phyloP scores from a whole-genome alignment of 2,888 invertebrate species.

The Ophion ventricosus region DNA sequence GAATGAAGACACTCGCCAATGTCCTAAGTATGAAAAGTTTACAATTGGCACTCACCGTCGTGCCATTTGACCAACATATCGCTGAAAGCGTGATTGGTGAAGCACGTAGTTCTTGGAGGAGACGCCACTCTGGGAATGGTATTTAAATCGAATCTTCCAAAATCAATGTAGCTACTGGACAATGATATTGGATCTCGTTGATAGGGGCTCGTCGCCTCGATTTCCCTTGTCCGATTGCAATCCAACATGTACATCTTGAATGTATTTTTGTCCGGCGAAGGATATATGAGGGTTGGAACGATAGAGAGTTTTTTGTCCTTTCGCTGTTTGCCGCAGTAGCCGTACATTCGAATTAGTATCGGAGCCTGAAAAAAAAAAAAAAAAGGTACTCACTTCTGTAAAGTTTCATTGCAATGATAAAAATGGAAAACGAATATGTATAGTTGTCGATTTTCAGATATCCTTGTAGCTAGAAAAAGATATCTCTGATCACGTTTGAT shows the following conservation, averaged over 20 bases:
- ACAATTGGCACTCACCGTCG: slow-evolving; percentile 69
- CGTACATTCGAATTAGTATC: slow-evolving; percentile 76
- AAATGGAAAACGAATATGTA: not conserved
- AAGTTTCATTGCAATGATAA: not conserved
- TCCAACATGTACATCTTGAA: slow-evolving; percentile 79
- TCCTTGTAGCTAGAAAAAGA: no score
- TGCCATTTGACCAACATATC: slow-evolving; percentile 74
- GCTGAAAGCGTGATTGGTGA: slow-evolving; percentile 73
- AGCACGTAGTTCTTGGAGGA: slow-evolving; percentile 69
- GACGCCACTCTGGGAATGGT: slow-evolving; percentile 33
- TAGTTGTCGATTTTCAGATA: not conserved
- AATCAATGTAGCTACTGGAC: slow-evolving; percentile 78
- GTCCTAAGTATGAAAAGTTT: not conserved
- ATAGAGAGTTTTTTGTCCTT: slow-evolving; percentile 33
- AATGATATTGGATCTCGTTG: slow-evolving; percentile 73
- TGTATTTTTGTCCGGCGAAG: slow-evolving; percentile 62
- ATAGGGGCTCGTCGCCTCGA: slow-evolving; percentile 60
- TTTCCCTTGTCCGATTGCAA: slow-evolving; percentile 59
- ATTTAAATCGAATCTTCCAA: slow-evolving; percentile 73
- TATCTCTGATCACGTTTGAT: no score
- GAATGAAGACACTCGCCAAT: not conserved
- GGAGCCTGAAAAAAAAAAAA: slow-evolving; percentile 74
- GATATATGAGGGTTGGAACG: slow-evolving; percentile 52
- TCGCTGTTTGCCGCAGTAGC: slow-evolving; percentile 63
- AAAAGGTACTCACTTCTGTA: not conserved